A percentile compares a stretch with the other conserved stretches of the same genome.
Conservation (phyloP, 2,888 invertebrate genomes). For the Agrotis segetum region DNA sequence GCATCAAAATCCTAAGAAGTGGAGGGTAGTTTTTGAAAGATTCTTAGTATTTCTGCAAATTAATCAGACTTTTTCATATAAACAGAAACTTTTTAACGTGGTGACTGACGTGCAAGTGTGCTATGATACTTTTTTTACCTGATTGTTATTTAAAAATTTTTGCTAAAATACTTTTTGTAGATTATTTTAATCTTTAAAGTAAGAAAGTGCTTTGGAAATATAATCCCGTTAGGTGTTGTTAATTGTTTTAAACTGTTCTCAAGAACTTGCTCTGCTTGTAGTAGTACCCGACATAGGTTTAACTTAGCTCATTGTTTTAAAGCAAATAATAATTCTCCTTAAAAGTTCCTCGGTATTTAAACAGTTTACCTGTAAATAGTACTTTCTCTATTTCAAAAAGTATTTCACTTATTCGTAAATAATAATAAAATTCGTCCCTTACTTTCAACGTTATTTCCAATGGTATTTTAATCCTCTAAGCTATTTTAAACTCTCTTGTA, state of each 20-base stretch:
- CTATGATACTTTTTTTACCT: no score
- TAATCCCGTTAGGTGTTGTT: conserved; percentile 5
- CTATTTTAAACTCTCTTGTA: neutral
- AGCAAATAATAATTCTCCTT: neutral
- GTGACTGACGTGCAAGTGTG: no score
- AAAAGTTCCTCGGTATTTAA: neutral
- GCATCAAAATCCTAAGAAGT: no score
- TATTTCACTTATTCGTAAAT: conserved; percentile 53
- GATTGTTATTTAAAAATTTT: no score
- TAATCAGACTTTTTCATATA: no score
- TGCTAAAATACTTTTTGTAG: neutral
- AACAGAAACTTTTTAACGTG: no score
- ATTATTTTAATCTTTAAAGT: neutral
- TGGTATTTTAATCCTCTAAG: conserved; percentile 5
- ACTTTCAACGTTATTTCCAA: conserved; percentile 43
- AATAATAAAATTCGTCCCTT: conserved; percentile 45
- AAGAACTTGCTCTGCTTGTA: neutral
- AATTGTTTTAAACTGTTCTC: conserved; percentile 20
- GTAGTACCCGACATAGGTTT: no score
- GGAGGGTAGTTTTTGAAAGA: no score
- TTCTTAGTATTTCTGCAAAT: no score
- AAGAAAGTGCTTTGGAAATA: conserved; percentile 1
- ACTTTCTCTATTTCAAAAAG: conserved; percentile 43
- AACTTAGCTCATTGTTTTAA: conserved; percentile 1
- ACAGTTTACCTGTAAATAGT: conserved; percentile 20